Evolutionary conservation across 2,113 vertebrate genomes (phyloP), one percentile per base, ranked within the genome.

Genomic region (Myanophis thanlyinensis): DNA sequence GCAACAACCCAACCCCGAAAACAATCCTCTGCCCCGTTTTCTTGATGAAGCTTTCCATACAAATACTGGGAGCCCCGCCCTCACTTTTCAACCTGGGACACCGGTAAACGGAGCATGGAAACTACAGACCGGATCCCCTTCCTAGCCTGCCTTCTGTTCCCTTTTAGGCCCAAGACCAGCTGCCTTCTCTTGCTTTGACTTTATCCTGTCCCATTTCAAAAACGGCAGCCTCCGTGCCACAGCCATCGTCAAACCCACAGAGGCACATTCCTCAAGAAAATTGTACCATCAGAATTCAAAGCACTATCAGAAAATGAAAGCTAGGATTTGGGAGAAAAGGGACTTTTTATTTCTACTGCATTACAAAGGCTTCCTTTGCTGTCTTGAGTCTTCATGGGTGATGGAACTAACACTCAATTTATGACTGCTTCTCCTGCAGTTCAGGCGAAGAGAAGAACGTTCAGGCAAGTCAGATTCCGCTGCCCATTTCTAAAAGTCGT

Each of bases 371-470:
- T 27, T 93, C 67, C 90, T 62, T 92, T n/a, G 92, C 84, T 93
- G 46, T 80, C 59, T 94, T 89, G 92, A 95, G 86, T 93, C 94
- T 91, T 12, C 90, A 62, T 84, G 89, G 73, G 89, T 2, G 94
- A 85, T n/a, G n/a, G 46, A 67, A 67, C 30, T 35, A 35, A n/a
- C 2, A 4, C 30, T 67, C 12, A 15, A 35, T 1, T 67, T 67
- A 67, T n/a, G 62, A 35, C 59, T 62, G 30, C 59, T 62, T 62
- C 4, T 30, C 59, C 11, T 4, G 59, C 5, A 62, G 59, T n/a
- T 93, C 93, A 9, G 5, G 89, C 12, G 18, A 73, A 51, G 30
- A n/a, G 56, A 67, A 35, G 47, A 30, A 48, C n/a, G 67, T 51
- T n/a, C 35, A 49, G 48, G 48, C 18, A 80, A 40, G 35, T 80